Evolutionary conservation across 2,113 vertebrate species (phyloP).

Genomic region (Oryzias woworae): DNA sequence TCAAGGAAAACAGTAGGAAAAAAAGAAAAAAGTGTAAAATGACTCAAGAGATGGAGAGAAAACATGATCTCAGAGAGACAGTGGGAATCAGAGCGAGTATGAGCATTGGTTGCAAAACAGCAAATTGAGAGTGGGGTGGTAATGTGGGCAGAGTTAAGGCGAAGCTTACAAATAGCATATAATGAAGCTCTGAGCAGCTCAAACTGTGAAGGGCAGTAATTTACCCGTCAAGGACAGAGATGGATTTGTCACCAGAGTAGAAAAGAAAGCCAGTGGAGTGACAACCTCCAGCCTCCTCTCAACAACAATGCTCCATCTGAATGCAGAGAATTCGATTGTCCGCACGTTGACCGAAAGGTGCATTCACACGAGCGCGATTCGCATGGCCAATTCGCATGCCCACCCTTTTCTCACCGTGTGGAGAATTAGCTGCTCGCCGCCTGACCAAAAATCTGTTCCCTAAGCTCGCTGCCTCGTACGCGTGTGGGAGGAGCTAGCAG

Average conservation of each 20-base stretch:
- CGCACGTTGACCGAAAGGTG: too few relatives aligned
- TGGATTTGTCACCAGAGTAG: slow-evolving; percentile 24
- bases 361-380: too few relatives aligned
- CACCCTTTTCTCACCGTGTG: too few relatives aligned
- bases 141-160: not conserved
- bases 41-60: not conserved
- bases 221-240: slow-evolving; percentile 41
- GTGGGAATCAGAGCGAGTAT: not conserved
- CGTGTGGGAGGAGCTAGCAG: too few relatives aligned
- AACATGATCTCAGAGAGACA: not conserved
- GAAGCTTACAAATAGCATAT: slow-evolving; percentile 28
- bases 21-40: not conserved
- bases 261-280: slow-evolving; percentile 26
- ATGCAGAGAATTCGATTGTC: not conserved
- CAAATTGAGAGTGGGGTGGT: not conserved
- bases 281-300: slow-evolving; percentile 6
- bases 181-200: slow-evolving; percentile 33
- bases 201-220: slow-evolving; percentile 46
- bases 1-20: not conserved
- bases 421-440: too few relatives aligned
- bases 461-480: too few relatives aligned
- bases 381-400: too few relatives aligned
- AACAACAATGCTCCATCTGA: not conserved
- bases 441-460: too few relatives aligned
- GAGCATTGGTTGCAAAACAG: not conserved